Base-by-base conservation (phyloP, 1,140 invertebrate species). In the Dolichoris vasculosae region DNA sequence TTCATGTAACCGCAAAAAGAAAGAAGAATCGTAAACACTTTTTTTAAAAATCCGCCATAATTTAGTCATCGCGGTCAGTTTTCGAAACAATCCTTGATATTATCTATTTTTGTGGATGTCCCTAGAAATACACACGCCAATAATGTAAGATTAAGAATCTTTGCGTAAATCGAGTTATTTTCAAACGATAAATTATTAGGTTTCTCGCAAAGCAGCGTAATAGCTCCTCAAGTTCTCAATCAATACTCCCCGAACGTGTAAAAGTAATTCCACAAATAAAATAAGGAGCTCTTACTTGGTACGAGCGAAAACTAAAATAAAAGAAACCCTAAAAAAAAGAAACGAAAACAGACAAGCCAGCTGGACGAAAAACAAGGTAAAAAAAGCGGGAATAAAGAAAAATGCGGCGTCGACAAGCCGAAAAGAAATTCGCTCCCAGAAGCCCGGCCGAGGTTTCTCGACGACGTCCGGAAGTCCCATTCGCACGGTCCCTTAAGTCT, bases 391-490 rank as follows among this genome's bases (percentile, higher is more conserved):
- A 17, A 46, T 8, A 67, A n/a, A 71, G 73, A 78, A 76, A 67
- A 55, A 82, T 35, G 81, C 48, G 75, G 30, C 9, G 48, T 26
- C 76, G 84, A 48, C 83, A 71, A 71, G 63, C 83, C 75, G 63
- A 67, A 81, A 76, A 81, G 79, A 85, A 82, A 85, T 85, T 77
- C 84, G 80, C 84, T 85, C 84, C 78, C 84, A 85, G 84, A 85
- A 84, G 43, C 73, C 32, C 13, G 20, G 32, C 78, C 55, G 84
- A 80, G 38, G 63, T 46, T 32, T 76, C 55, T 64, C 63, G 32
- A 32, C 79, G 40, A 26, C 79, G 71, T 82, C 84, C 84, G 84
- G 84, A 86, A 86, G 84, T 86, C 84, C 84, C 79, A 86, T 86
- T 86, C 84, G 84, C 84, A 86, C 84, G 84, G 84, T 86, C 80